Base-by-base conservation (phyloP, 2,888 invertebrate genomes). In the Idaea dimidiata region DNA sequence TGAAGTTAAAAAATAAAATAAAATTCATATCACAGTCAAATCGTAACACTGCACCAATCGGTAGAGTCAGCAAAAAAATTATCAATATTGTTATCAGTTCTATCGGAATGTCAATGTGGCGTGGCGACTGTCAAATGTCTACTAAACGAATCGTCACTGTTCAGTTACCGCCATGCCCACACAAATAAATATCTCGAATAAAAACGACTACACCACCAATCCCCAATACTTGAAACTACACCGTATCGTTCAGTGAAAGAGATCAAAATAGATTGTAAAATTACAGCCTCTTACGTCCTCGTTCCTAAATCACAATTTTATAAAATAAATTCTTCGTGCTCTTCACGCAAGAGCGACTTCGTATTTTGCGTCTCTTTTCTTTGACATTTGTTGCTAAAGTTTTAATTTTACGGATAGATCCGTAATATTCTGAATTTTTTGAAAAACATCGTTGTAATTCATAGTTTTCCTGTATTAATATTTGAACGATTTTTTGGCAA, bases 121-220 rank as follows among this genome's bases (percentile, higher is more conserved):
- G 91, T 90, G 91, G 90, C 86, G 91, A 90, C 90, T 91, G 92
- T 92, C 92, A 92, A 91, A 84, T 91, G 91, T 91, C 89, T 91
- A 91, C 92, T 92, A 92, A 91, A 89, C 88, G 90, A 89, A 88
- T 90, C 89, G 89, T 89, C 91, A 89, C 87, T 87, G 88, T 83
- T 84, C 81, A 83, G 84, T 84, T 82, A 85, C 87, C 87, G 91
- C 91, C 91, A 90, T 91, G 91, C 92, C 92, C 91, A 90, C 91
- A 83, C 73, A 82, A 76, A 76, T 72, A 76, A 74, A 55, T 62
- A 58, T 53, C 18, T 16, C 58, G 10, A 24, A 43, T 63, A 66
- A 81, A 43, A 76, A 81, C 54, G 71, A 59, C 70, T 55, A 70
- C 83, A 74, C 61, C 68, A 64, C 60, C 58, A 67, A 64, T 66